A percentile compares a stretch with the other conserved stretches of the same genome.
Evolutionary conservation across 2,113 vertebrate species (phyloP).

Genomic region (Anoplopoma fimbria): DNA sequence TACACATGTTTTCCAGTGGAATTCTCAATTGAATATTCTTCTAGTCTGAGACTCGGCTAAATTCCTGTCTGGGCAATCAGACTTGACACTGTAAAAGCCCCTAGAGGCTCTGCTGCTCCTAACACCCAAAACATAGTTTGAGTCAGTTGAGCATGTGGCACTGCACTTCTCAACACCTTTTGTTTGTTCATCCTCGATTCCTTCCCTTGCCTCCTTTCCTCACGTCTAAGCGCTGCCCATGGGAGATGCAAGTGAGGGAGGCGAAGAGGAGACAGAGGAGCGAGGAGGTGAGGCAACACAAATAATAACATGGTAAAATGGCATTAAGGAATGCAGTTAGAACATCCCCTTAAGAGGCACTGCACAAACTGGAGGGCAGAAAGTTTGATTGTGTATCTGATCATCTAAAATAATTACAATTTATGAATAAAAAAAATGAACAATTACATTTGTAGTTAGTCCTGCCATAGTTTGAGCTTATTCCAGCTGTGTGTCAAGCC

Average conservation of each 20-base stretch:
- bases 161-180: background rate
- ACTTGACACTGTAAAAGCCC: slow-evolving; percentile 16
- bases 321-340: background rate
- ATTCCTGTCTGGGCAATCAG: slow-evolving; percentile 28
- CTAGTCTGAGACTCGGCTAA: slow-evolving; percentile 21
- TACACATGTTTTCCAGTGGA: slow-evolving; percentile 25
- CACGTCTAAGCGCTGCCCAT: too few relatives aligned
- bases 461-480: too few relatives aligned
- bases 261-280: too few relatives aligned
- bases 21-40: slow-evolving; percentile 37
- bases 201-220: too few relatives aligned
- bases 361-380: background rate
- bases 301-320: background rate
- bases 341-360: background rate
- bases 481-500: too few relatives aligned
- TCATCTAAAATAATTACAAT: background rate
- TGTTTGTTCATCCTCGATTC: background rate
- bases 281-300: background rate
- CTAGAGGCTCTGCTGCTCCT: slow-evolving; percentile 8
- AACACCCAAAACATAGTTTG: slow-evolving; percentile 10
- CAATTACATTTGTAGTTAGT: too few relatives aligned
- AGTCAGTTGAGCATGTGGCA: background rate
- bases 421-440: too few relatives aligned
- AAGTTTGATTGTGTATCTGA: background rate
- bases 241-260: too few relatives aligned